Evolutionary conservation across 2,888 invertebrate genomes (phyloP).

Genomic region (Caenorhabditis zanzibari): DNA sequence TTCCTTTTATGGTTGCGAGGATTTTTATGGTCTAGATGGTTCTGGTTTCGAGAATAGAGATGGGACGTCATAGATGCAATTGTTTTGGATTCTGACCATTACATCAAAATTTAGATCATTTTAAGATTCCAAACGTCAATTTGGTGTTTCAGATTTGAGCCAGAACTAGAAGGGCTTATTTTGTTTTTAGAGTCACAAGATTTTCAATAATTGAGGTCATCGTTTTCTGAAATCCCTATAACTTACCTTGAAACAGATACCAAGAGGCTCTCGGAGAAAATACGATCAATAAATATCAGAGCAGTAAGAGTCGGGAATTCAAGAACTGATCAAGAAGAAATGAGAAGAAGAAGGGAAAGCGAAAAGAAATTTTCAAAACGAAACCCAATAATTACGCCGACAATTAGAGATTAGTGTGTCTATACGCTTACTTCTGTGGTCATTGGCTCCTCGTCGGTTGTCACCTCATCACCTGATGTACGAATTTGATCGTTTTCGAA

Average conservation of each 20-base stretch:
- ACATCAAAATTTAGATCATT: too few relatives aligned
- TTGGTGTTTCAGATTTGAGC: too few relatives aligned
- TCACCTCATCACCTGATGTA: background rate
- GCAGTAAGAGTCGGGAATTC: background rate
- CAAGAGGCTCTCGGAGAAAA: background rate
- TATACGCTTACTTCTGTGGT: slow-evolving; percentile 31
- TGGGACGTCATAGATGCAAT: background rate
- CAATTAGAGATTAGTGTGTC: slow-evolving; percentile 10
- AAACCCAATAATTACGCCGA: background rate
- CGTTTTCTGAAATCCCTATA: too few relatives aligned
- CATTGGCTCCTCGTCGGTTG: slow-evolving; percentile 10
- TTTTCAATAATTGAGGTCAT: too few relatives aligned
- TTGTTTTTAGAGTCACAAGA: too few relatives aligned
- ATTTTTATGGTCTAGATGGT: slow-evolving; percentile 13
- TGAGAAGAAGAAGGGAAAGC: background rate
- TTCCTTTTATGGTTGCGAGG: background rate
- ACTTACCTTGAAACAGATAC: too few relatives aligned
- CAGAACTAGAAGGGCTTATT: too few relatives aligned
- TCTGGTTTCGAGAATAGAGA: slow-evolving; percentile 7
- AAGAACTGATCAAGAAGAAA: background rate
- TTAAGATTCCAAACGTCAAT: too few relatives aligned
- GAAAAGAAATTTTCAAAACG: background rate
- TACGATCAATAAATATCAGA: background rate
- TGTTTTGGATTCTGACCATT: background rate
- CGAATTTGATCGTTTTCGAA: slow-evolving; percentile 27